Conservation (phyloP, 1,140 invertebrate species). For the Drosophila leontia region DNA sequence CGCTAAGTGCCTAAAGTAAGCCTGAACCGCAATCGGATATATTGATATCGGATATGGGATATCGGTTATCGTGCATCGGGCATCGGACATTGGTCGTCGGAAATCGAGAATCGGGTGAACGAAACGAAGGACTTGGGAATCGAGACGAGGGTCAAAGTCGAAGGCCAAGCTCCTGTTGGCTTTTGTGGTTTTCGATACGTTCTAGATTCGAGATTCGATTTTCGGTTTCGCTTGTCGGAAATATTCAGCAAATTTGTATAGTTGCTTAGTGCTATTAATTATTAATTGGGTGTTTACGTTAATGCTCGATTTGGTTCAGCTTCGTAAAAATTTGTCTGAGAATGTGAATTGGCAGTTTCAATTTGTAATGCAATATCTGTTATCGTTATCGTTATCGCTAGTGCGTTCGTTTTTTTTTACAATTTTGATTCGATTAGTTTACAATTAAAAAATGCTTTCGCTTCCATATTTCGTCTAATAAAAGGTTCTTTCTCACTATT, state of each 20-base stretch:
- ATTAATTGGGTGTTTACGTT: conserved; percentile 42
- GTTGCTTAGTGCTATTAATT: conserved; percentile 50
- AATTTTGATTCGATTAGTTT: conserved; percentile 53
- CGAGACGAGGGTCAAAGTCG: conserved; percentile 17
- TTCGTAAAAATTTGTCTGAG: conserved; percentile 66
- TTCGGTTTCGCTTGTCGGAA: conserved; percentile 47
- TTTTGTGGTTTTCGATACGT: conserved; percentile 17
- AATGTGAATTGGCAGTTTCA: conserved; percentile 81
- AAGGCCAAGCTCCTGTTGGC: conserved; percentile 24
- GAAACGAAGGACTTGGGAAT: conserved; percentile 38
- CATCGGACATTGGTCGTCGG: conserved; percentile 23
- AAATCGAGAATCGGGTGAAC: conserved; percentile 35
- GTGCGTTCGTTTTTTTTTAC: conserved; percentile 34
- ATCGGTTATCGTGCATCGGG: background rate
- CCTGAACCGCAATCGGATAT: conserved; percentile 26
- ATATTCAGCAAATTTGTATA: conserved; percentile 79
- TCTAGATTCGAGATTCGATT: conserved; percentile 32
- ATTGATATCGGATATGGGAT: conserved; percentile 13
- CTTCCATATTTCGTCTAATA: conserved; percentile 47
- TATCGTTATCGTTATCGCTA: background rate
- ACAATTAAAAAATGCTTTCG: conserved; percentile 63
- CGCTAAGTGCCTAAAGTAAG: conserved; percentile 52
- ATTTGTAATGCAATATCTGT: conserved; percentile 54
- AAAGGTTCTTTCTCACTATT: conserved; percentile 64
- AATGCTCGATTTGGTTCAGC: conserved; percentile 30